Base-by-base conservation (phyloP, 2,113 vertebrate species). In the Rhegmatorhina hoffmannsi region DNA sequence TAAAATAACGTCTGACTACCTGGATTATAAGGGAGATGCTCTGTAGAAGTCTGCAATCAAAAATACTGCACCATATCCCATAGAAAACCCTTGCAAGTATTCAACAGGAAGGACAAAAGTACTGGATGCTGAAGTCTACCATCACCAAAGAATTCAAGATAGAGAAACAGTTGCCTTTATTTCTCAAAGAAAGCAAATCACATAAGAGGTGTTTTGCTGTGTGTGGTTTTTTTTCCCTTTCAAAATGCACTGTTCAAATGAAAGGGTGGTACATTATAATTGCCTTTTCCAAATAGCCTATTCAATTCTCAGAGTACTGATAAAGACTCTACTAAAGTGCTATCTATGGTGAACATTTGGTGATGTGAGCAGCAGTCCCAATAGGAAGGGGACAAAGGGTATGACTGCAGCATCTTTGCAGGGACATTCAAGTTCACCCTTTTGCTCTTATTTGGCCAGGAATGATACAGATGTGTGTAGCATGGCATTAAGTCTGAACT, bases 151-250 rank as follows among this genome's bases (percentile, higher is more conserved):
- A 64, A 74, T 6, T 70, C 43, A 9, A 52, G 47, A 77, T 0
- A 70, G 73, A 86, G 92, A 88, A 84, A 1, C 16, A 75, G 29
- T 55, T 84, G 55, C 26, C 38, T 81, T 68, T 31, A 89, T 67
- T 78, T 66, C 56, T 70, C 2, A 1, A 44, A 49, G 44, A 20
- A 79, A 76, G 25, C 31, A 56, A 84, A 83, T 26, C 56, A 43
- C 5, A 0, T 26, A 55, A 44, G 29, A 53, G 19, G 9, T 62
- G 40, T 73, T 93, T 52, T 60, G 31, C 20, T 75, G 59, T 33
- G 43, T 11, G 4, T 1, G 1, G 0, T 1, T 11, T 44, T 53
- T 40, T 53, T 34, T 31, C 10, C 19, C 44, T 68, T 72, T 46
- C 66, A 56, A 76, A 90, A 87, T 8, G 43, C 20, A 47, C 26